A percentile compares a stretch with the other conserved stretches of the same genome.
Conservation (phyloP, 2,888 invertebrate genomes). For the Isotomurus palustris region DNA sequence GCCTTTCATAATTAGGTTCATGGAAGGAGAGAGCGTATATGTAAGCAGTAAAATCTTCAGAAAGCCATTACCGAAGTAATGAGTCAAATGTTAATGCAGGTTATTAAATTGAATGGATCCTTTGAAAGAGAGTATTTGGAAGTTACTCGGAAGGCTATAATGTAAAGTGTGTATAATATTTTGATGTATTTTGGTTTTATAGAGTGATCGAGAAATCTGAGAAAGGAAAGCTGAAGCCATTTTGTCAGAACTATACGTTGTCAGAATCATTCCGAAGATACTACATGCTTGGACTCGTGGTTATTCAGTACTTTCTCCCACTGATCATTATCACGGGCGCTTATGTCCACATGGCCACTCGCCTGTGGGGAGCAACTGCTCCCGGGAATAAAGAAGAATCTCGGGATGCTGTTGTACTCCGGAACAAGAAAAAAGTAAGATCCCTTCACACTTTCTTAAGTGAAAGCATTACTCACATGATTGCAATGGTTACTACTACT, state of each 20-base stretch:
- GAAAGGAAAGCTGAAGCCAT: slow-evolving; percentile 46
- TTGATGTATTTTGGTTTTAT: background rate
- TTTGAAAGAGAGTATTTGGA: background rate
- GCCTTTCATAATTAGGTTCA: too few species aligned
- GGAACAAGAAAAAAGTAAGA: slow-evolving; percentile 77
- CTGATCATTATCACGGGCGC: slow-evolving; percentile 75
- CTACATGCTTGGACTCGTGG: slow-evolving; percentile 47
- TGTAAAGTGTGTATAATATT: background rate
- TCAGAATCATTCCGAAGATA: slow-evolving; percentile 42
- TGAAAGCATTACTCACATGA: too few species aligned
- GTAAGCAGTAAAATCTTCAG: too few species aligned
- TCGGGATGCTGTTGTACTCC: slow-evolving; percentile 71
- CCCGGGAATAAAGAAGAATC: slow-evolving; percentile 75
- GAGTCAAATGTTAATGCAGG: too few species aligned
- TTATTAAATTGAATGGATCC: too few species aligned
- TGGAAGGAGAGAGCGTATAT: too few species aligned
- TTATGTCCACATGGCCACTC: slow-evolving; percentile 54
- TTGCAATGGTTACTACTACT: too few species aligned
- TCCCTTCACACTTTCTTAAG: too few species aligned
- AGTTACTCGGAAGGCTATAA: background rate
- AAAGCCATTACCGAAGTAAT: too few species aligned
- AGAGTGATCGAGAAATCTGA: slow-evolving; percentile 37
- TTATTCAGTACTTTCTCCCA: slow-evolving; percentile 67
- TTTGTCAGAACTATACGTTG: slow-evolving; percentile 49
- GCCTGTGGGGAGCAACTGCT: slow-evolving; percentile 30